Evolutionary conservation across 2,113 vertebrate genomes (phyloP).

Genomic region (Forbesichthys papilliferus): DNA sequence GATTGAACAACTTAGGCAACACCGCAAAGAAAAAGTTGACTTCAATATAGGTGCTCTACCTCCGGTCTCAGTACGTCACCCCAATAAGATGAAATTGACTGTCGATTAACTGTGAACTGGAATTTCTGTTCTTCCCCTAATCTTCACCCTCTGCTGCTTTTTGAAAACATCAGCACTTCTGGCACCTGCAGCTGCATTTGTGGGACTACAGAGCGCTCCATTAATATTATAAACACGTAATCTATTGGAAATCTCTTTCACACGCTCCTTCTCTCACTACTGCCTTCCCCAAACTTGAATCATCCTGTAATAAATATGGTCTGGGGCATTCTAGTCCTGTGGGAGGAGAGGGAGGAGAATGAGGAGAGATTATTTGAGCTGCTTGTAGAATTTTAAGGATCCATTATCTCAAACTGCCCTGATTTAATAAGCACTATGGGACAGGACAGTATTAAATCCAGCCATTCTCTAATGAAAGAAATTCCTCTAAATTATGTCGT

Average conservation of each 20-base stretch:
- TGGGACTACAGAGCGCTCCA: slow-evolving; percentile 17
- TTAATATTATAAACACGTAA: slow-evolving; percentile 64
- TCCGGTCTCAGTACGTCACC: slow-evolving; percentile 31
- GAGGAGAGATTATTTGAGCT: slow-evolving; percentile 54
- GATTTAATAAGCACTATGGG: slow-evolving; percentile 69
- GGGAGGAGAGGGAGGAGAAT: slow-evolving; percentile 31
- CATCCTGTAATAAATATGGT: slow-evolving; percentile 59
- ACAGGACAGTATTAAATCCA: slow-evolving; percentile 62
- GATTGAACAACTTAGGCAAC: slow-evolving; percentile 56
- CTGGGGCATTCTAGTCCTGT: slow-evolving; percentile 45
- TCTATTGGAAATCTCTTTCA: slow-evolving; percentile 64
- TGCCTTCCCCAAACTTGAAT: slow-evolving; percentile 52
- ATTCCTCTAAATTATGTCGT: slow-evolving; percentile 61
- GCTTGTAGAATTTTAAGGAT: slow-evolving; percentile 73
- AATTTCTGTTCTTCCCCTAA: slow-evolving; percentile 45
- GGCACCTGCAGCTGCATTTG: slow-evolving; percentile 34
- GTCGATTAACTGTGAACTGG: slow-evolving; percentile 43
- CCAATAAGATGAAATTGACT: slow-evolving; percentile 49
- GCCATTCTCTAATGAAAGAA: slow-evolving; percentile 66
- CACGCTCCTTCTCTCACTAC: slow-evolving; percentile 39
- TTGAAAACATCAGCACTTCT: slow-evolving; percentile 55
- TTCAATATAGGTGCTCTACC: slow-evolving; percentile 31
- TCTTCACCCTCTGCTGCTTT: slow-evolving; percentile 43
- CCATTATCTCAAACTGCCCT: slow-evolving; percentile 70
- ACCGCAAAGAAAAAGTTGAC: slow-evolving; percentile 63